Percentiles rank a stretch among this genome's conserved stretches.
Conservation (phyloP, 1,140 invertebrate species). For the Zaprionus inermis region DNA sequence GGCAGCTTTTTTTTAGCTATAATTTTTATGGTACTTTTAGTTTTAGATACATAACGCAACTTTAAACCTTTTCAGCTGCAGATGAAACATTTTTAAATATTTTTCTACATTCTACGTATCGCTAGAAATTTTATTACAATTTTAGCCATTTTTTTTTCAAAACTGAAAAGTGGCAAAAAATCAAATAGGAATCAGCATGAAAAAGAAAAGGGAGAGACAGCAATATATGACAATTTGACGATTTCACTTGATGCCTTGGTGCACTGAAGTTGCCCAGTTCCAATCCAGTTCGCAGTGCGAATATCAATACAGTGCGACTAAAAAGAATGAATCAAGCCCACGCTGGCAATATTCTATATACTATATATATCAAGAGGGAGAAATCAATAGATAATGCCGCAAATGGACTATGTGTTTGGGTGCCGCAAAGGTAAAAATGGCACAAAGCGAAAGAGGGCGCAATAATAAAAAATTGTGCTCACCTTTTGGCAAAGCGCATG, state of each 20-base stretch:
- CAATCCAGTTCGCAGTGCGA: not conserved
- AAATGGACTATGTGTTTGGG: constrained; percentile 17
- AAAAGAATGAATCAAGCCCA: constrained; percentile 8
- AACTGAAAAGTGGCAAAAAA: not conserved
- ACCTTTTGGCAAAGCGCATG: constrained; percentile 33
- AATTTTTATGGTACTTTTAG: no score
- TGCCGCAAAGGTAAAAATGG: not conserved
- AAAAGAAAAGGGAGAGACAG: not conserved
- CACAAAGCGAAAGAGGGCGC: not conserved
- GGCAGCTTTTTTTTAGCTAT: no score
- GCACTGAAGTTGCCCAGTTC: not conserved
- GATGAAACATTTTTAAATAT: not conserved
- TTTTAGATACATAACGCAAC: no score
- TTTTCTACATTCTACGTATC: not conserved
- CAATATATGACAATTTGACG: constrained; percentile 6
- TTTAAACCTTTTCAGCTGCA: not conserved
- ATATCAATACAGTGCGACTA: not conserved
- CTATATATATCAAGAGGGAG: not conserved
- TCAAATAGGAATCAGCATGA: not conserved
- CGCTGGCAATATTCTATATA: not conserved
- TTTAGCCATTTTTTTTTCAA: not conserved
- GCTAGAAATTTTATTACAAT: no score
- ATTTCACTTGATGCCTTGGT: not conserved
- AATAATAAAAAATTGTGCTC: constrained; percentile 20
- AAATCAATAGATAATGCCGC: constrained; percentile 19